A percentile compares a stretch with the other conserved stretches of the same genome.
These are phyloP conservation scores for Sylvilagus floridanus DNA, from an alignment of 2,797 vertebrate genomes.

Conservation along the genomic window DNA sequence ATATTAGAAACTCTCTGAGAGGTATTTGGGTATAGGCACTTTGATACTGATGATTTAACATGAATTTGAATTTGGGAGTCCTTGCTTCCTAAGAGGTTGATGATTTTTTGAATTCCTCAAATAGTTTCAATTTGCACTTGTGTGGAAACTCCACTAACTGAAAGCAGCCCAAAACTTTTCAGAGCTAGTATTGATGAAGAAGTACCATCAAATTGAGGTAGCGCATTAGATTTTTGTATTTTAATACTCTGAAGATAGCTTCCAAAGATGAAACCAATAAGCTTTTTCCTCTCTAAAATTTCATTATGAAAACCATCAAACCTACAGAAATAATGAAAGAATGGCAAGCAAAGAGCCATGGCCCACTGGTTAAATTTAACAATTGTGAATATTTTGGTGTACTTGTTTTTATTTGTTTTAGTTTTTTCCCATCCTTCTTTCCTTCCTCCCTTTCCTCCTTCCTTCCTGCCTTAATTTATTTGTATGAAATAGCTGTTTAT, in stretches of 20 bases:
- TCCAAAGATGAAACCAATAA: not conserved
- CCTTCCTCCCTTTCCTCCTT: not conserved
- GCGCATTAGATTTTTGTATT: constrained; percentile 6
- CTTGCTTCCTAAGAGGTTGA: not conserved
- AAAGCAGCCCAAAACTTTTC: not conserved
- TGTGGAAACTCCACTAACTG: not conserved
- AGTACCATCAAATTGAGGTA: not conserved
- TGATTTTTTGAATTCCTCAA: not conserved
- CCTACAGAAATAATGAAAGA: not conserved
- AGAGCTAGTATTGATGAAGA: not conserved
- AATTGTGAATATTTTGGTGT: not conserved
- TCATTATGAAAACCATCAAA: constrained; percentile 19
- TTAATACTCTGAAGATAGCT: not conserved
- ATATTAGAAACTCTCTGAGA: not conserved
- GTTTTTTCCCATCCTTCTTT: not conserved
- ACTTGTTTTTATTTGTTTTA: not conserved
- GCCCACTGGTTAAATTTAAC: not conserved
- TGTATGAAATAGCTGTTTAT: not conserved
- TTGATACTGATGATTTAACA: not conserved
- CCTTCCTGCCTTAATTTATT: not conserved
- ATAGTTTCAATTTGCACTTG: not conserved
- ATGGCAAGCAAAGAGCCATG: not conserved
- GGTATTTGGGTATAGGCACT: not conserved
- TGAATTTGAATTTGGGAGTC: constrained; percentile 17
- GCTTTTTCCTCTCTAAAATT: not conserved